Base-by-base conservation (phyloP, 2,797 vertebrate species). In the Gadopsis bispinosus region DNA sequence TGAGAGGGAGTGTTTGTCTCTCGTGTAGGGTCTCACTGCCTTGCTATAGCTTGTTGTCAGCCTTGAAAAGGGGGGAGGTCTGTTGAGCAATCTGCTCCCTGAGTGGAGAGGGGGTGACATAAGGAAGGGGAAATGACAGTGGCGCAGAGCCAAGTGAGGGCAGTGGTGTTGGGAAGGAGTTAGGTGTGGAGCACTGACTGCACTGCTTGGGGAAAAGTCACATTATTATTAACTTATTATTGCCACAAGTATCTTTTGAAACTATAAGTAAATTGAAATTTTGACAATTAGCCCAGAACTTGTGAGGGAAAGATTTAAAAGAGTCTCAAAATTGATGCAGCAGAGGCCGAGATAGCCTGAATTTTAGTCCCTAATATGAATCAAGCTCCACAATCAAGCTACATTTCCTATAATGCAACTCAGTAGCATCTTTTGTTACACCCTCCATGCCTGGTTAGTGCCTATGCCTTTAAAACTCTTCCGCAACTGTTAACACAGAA, bases 41-140 rank as follows among this genome's bases (percentile, higher is more conserved):
- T 78, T 51, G 55, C 66, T 77, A 3, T 61, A 71, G 83, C 63
- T 50, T 63, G 59, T 83, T 74, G 76, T 69, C 41, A 37, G 70
- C 50, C 12, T 74, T 67, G 64, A 81, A 67, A 53, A 70, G 71
- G 33, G 71, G 55, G 59, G 37, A 41, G 16, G 54, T 48, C 48
- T 65, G 43, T 72, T 69, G 70, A 68, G 78, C 75, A 74, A 83
- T 61, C 51, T 58, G 56, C 63, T 45, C 56, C 61, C 19, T 8
- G 48, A 73, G 68, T 17, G 47, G n/a, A 59, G 35, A 67, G 53
- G 61, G 61, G 60, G 51, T 43, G 72, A 71, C 55, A 43, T 16
- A 17, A 41, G 17, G 5, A 33, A 50, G 11, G 29, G 68, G 71
- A 56, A 60, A 31, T 13, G 68, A 39, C 22, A 20, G 0, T 10